These are phyloP conservation scores for Drosophila borealis DNA, from an alignment of 2,888 invertebrate species.

Conservation along the genomic window DNA sequence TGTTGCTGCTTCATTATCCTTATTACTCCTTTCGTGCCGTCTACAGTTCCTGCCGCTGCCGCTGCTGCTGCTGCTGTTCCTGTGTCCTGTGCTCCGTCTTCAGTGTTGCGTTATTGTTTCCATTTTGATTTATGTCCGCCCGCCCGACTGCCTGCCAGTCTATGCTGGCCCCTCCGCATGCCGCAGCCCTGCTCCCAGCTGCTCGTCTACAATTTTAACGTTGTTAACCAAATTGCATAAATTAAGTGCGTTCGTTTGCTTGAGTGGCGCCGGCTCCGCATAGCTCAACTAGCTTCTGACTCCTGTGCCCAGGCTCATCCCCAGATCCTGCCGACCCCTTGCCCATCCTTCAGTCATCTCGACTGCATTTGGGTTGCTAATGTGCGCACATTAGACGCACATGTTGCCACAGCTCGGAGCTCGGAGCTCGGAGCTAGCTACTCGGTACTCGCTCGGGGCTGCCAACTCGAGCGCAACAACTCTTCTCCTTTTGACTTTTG, in stretches of 20 bases:
- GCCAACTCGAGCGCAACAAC: constrained; percentile 31
- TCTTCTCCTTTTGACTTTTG: constrained; percentile 20
- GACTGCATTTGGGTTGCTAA: constrained; percentile 78
- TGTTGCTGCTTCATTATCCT: constrained; percentile 72
- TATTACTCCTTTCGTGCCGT: constrained; percentile 72
- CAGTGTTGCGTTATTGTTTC: constrained; percentile 69
- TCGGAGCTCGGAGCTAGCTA: background rate
- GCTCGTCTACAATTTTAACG: constrained; percentile 78
- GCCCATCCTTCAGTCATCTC: constrained; percentile 44
- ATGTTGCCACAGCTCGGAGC: constrained; percentile 63
- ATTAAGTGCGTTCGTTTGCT: constrained; percentile 83
- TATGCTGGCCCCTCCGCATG: constrained; percentile 14
- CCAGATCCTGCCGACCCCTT: background rate
- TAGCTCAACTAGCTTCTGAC: constrained; percentile 46
- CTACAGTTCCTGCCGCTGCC: constrained; percentile 24
- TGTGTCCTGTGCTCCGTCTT: constrained; percentile 2
- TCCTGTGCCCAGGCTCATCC: constrained; percentile 28
- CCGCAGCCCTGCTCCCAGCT: background rate
- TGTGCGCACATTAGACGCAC: constrained; percentile 79
- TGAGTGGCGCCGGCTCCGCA: constrained; percentile 70
- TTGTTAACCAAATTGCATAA: constrained; percentile 84
- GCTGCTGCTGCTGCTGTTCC: constrained; percentile 20
- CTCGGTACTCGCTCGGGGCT: constrained; percentile 12
- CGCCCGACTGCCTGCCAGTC: constrained; percentile 23
- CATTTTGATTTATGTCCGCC: constrained; percentile 77